Evolutionary conservation across 2,888 invertebrate genomes (phyloP).

Genomic region (Conomelus anceps): DNA sequence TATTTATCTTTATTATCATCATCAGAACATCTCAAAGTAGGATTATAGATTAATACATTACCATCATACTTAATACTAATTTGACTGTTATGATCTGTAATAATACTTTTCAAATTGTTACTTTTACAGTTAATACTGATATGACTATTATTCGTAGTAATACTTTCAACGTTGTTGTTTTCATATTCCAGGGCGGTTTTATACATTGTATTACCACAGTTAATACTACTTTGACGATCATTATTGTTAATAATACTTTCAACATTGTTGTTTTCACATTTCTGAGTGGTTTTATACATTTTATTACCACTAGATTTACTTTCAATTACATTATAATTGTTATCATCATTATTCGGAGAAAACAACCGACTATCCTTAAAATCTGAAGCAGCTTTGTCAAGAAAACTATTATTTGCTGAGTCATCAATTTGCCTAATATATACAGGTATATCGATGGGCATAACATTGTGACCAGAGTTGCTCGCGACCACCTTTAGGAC

Average conservation of each 20-base stretch:
- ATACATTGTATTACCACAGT: background rate
- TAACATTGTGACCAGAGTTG: background rate
- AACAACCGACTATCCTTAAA: background rate
- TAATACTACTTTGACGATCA: background rate
- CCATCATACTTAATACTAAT: background rate
- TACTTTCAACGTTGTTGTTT: background rate
- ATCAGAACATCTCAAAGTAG: background rate
- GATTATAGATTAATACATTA: background rate
- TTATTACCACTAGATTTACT: background rate
- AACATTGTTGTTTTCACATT: background rate
- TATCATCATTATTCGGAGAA: background rate
- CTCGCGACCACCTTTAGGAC: background rate
- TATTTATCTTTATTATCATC: background rate
- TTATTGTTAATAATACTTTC: background rate
- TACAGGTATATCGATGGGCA: background rate
- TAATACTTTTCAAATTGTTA: background rate
- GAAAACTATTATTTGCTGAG: background rate
- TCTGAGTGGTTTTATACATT: background rate
- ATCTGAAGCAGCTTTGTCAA: background rate
- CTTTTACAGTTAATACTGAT: background rate
- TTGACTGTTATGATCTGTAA: background rate
- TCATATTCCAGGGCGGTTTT: background rate
- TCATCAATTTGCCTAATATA: background rate
- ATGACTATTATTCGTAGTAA: background rate
- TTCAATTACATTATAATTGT: background rate